Percentiles rank a stretch among this genome's conserved stretches.
These are phyloP conservation scores for Anoncus sp. DNA, from an alignment of 2,888 invertebrate species.

Conservation along the genomic window DNA sequence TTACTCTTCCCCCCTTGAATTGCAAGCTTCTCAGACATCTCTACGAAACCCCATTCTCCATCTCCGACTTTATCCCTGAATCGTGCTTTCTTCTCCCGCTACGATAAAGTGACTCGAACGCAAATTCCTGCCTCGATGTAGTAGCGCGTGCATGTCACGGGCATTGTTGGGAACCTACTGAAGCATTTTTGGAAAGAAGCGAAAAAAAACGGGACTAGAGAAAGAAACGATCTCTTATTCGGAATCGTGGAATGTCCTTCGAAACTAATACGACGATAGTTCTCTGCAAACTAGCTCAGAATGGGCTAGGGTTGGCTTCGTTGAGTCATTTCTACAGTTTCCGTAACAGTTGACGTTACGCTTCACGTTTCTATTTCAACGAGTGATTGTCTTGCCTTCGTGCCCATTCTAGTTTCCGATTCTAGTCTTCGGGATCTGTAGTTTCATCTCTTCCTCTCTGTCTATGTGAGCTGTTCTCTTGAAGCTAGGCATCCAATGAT, in stretches of 20 bases:
- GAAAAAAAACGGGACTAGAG: not conserved
- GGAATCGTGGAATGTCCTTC: slow-evolving; percentile 22
- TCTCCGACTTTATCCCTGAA: slow-evolving; percentile 27
- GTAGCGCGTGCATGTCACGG: slow-evolving; percentile 32
- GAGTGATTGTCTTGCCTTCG: slow-evolving; percentile 55
- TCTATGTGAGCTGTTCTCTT: slow-evolving; percentile 35
- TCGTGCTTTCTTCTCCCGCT: slow-evolving; percentile 31
- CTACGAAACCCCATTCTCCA: slow-evolving; percentile 2
- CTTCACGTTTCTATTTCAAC: slow-evolving; percentile 50
- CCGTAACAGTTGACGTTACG: slow-evolving; percentile 2
- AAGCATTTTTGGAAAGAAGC: slow-evolving; percentile 36
- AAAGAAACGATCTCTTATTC: slow-evolving; percentile 39
- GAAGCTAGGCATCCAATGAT: slow-evolving; percentile 36
- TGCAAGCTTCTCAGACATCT: slow-evolving; percentile 40
- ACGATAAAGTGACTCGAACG: slow-evolving; percentile 34
- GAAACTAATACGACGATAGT: slow-evolving; percentile 10
- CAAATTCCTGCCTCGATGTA: slow-evolving; percentile 26
- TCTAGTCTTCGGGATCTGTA: slow-evolving; percentile 26
- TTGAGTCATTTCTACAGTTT: slow-evolving; percentile 6
- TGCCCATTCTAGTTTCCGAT: slow-evolving; percentile 51
- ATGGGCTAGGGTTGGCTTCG: slow-evolving; percentile 20
- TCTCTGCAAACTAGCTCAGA: slow-evolving; percentile 33
- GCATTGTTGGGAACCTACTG: slow-evolving; percentile 45
- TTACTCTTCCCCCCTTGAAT: slow-evolving; percentile 47
- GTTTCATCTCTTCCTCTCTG: slow-evolving; percentile 20